phyloP scores from a whole-genome alignment of 1,140 invertebrate genomes.

The Aphidius ervi region DNA sequence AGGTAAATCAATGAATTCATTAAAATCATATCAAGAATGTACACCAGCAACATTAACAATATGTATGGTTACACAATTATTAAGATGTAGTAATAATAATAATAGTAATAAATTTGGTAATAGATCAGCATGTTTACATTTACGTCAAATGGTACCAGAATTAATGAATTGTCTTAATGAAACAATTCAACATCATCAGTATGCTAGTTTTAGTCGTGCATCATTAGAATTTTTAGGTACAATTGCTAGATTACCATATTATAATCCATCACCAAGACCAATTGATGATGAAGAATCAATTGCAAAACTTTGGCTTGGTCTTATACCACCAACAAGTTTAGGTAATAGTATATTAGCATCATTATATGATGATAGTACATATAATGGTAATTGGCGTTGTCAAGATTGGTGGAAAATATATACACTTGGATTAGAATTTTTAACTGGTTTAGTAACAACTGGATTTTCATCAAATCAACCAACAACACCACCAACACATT shows the following conservation, averaged over 20 bases:
- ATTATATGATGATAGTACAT: conserved; percentile 39
- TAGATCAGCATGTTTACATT: conserved; percentile 34
- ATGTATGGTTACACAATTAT: conserved; percentile 41
- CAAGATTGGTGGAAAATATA: conserved; percentile 51
- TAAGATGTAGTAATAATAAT: conserved; percentile 34
- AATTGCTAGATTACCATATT: conserved; percentile 36
- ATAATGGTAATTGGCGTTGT: conserved; percentile 42
- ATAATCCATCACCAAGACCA: conserved; percentile 28
- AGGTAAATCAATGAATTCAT: conserved; percentile 22
- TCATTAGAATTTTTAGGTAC: conserved; percentile 40
- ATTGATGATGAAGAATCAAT: conserved; percentile 42
- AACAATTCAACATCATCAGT: conserved; percentile 44
- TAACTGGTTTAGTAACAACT: conserved; percentile 40
- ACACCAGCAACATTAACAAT: conserved; percentile 44
- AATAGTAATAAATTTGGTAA: conserved; percentile 19
- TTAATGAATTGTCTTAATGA: conserved; percentile 39
- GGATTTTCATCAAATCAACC: conserved; percentile 21
- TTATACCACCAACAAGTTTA: conserved; percentile 46
- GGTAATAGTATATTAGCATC: conserved; percentile 43
- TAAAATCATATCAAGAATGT: conserved; percentile 25
- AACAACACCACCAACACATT: conserved; percentile 27
- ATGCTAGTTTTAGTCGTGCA: conserved; percentile 42
- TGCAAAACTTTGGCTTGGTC: conserved; percentile 41
- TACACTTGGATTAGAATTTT: conserved; percentile 44
- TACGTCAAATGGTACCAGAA: conserved; percentile 43